A percentile compares a stretch with the other conserved stretches of the same genome.
Evolutionary conservation across 2,797 vertebrate species (phyloP).

Genomic region (Dromococcyx pavoninus): DNA sequence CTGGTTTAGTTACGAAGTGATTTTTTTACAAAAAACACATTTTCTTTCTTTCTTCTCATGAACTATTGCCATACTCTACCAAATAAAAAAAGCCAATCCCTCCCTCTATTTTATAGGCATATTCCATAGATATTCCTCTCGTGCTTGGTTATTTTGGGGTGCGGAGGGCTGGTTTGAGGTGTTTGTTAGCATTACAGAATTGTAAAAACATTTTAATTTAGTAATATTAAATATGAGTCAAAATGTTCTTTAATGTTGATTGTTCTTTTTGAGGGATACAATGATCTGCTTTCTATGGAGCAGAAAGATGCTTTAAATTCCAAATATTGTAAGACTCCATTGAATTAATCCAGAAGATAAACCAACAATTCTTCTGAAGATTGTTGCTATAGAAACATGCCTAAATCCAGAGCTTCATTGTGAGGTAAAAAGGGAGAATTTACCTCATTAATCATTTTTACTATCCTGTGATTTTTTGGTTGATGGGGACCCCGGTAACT

Average conservation of each 20-base stretch:
- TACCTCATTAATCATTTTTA: background rate
- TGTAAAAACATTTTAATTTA: background rate
- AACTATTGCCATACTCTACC: rapidly evolving
- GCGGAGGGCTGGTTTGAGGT: background rate
- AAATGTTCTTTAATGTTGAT: background rate
- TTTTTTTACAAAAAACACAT: background rate
- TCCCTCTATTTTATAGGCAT: background rate
- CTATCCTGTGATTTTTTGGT: background rate
- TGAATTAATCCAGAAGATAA: conserved; percentile 13
- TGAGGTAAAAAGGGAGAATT: background rate
- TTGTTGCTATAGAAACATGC: conserved; percentile 35
- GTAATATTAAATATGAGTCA: background rate
- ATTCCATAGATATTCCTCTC: background rate
- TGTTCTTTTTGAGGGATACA: background rate
- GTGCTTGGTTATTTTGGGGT: background rate
- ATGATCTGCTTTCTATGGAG: background rate
- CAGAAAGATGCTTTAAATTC: background rate
- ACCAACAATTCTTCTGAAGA: background rate
- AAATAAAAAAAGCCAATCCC: background rate
- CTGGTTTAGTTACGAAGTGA: background rate
- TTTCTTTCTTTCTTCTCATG: background rate
- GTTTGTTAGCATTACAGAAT: background rate
- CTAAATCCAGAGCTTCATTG: background rate
- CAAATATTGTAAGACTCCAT: background rate
- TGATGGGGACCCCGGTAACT: rapidly evolving